These are phyloP conservation scores for Limanda limanda DNA, from an alignment of 2,113 vertebrate species.

Conservation along the genomic window DNA sequence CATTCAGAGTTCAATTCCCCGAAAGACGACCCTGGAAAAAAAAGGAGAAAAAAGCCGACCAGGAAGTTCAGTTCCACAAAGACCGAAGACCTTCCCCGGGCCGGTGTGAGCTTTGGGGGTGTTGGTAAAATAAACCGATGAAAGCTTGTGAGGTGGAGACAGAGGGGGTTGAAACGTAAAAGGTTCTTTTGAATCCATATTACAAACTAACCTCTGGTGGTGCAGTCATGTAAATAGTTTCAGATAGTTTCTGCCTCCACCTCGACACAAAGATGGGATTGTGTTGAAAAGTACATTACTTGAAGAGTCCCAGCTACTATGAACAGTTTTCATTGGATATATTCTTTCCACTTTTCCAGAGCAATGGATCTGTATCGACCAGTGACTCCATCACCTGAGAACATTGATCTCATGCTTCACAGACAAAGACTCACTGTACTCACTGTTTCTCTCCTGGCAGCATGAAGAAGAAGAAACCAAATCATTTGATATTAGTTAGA, in stretches of 20 bases:
- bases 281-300: too few relatives aligned
- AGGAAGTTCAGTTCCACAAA: constrained; percentile 61
- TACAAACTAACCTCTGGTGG: neutral
- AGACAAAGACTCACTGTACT: neutral
- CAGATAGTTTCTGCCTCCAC: neutral
- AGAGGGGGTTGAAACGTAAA: neutral
- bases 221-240: too few relatives aligned
- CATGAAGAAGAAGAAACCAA: neutral
- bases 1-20: constrained; percentile 61
- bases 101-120: constrained; percentile 63
- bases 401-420: neutral
- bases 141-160: constrained; percentile 34
- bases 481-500: constrained; percentile 17
- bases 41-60: constrained; percentile 38
- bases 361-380: neutral
- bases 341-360: neutral
- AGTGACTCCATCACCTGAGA: constrained; percentile 7
- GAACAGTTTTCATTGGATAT: too few relatives aligned
- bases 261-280: neutral
- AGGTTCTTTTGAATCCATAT: neutral
- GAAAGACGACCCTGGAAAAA: constrained; percentile 61
- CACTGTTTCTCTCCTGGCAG: constrained; percentile 42
- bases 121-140: constrained; percentile 69
- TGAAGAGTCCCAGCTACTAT: too few relatives aligned
- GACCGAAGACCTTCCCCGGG: constrained; percentile 41